These are phyloP conservation scores for Heliothis virescens DNA, from an alignment of 1,140 invertebrate species.

Conservation along the genomic window DNA sequence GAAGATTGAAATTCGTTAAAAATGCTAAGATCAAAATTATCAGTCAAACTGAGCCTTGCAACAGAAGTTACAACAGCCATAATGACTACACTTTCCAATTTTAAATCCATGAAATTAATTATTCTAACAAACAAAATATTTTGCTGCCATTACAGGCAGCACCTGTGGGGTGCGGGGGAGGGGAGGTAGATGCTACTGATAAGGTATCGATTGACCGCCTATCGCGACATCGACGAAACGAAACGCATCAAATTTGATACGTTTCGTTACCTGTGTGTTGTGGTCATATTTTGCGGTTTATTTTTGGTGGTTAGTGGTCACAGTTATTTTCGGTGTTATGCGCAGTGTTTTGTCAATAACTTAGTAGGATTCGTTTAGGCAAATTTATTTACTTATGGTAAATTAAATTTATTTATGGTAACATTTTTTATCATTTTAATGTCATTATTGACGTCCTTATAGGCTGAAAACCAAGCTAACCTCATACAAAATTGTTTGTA, in stretches of 20 bases:
- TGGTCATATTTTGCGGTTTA: conserved; percentile 22
- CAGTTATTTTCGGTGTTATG: neutral
- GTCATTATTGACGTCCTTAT: too few relatives aligned
- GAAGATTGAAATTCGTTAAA: too few relatives aligned
- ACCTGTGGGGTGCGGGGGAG: conserved; percentile 40
- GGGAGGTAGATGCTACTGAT: conserved; percentile 51
- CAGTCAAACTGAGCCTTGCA: too few relatives aligned
- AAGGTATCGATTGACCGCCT: conserved; percentile 58
- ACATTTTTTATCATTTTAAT: too few relatives aligned
- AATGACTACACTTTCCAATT: too few relatives aligned
- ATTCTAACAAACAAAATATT: neutral
- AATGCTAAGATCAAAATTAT: too few relatives aligned
- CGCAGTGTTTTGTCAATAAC: neutral
- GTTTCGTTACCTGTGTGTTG: conserved; percentile 36
- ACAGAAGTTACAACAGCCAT: too few relatives aligned
- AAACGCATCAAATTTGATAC: conserved; percentile 44
- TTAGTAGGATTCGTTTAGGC: neutral
- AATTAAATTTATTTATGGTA: too few relatives aligned
- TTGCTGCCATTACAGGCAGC: conserved; percentile 22
- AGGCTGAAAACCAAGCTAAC: too few relatives aligned
- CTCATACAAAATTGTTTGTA: too few relatives aligned
- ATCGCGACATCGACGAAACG: conserved; percentile 47
- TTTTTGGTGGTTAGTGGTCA: conserved; percentile 7
- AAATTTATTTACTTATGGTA: neutral
- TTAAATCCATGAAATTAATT: neutral